Evolutionary conservation across 1,140 invertebrate genomes (phyloP), one percentile per base, ranked within the genome.

Genomic region (Notospermus geniculatus): DNA sequence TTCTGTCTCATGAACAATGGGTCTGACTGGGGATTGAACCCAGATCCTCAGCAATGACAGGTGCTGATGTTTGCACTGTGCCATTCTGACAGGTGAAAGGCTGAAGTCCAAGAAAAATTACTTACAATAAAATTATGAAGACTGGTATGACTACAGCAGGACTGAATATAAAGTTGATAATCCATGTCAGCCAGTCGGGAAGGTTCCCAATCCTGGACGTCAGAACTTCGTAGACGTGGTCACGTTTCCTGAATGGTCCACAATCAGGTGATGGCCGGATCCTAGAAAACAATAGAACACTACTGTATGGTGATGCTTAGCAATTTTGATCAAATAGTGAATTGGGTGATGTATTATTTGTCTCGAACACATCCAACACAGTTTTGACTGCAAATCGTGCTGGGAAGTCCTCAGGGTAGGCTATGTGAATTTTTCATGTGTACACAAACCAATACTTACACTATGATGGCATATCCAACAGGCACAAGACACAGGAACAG

Each of bases 401-500:
- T 36, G 15, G 32, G 15, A 36, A 36, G 32, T 15, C 4, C 32
- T 36, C 32, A 7, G 32, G n/a, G n/a, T n/a, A n/a, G n/a, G n/a
- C n/a, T n/a, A n/a, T n/a, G n/a, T n/a, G n/a, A n/a, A n/a, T n/a
- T n/a, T n/a, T n/a, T n/a, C n/a, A n/a, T n/a, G n/a, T n/a, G n/a
- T n/a, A n/a, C n/a, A n/a, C n/a, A n/a, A n/a, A n/a, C 32, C 32
- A n/a, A 17, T 29, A 68, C 74, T 70, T 65, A 77, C 73, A 68
- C 62, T n/a, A 71, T 63, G 5, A 77, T 59, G 22, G 68, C 62
- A 25, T 74, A 74, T 1, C 65, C 65, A 62, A 74, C 68, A 13
- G 72, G 72, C 19, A 74, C 60, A 9, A 73, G 32, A 28, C 71
- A 69, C 7, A 72, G 41, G 43, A 77, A 75, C 59, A 74, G 62